A percentile compares a stretch with the other conserved stretches of the same genome.
phyloP scores from a whole-genome alignment of 1,140 invertebrate species.

The Brachionus koreanus region DNA sequence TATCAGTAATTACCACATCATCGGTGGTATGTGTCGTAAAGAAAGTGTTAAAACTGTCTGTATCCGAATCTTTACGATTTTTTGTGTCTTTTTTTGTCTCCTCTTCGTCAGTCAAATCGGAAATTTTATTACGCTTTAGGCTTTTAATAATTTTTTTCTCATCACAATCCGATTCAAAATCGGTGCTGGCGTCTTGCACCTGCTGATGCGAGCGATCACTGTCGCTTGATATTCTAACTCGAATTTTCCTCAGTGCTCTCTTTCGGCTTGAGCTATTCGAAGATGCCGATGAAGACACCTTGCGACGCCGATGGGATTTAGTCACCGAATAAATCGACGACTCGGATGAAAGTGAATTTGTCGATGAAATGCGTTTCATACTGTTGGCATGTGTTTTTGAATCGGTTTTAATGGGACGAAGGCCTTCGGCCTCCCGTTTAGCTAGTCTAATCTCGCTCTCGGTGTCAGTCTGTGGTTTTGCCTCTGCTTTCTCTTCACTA shows the following conservation, averaged over 20 bases:
- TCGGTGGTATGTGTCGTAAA: conserved; percentile 10
- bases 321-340: not conserved
- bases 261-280: not conserved
- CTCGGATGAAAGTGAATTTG: not conserved
- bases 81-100: not conserved
- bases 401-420: conserved; percentile 22
- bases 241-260: not conserved
- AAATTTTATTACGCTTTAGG: conserved; percentile 6
- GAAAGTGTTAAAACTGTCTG: conserved; percentile 17
- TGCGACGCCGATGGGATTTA: not conserved
- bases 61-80: not conserved
- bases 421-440: conserved; percentile 21
- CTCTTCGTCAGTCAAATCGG: not conserved
- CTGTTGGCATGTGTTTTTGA: not conserved
- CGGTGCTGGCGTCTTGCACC: not conserved
- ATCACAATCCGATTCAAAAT: not conserved
- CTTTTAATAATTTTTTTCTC: not conserved
- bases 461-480: not conserved
- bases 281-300: not conserved
- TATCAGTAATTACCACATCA: conserved; percentile 28
- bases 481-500: not conserved
- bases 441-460: not conserved
- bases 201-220: not conserved
- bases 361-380: conserved; percentile 7
- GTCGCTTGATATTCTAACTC: not conserved